Base-by-base conservation (phyloP, 1,140 invertebrate genomes). In the Spodoptera litura region DNA sequence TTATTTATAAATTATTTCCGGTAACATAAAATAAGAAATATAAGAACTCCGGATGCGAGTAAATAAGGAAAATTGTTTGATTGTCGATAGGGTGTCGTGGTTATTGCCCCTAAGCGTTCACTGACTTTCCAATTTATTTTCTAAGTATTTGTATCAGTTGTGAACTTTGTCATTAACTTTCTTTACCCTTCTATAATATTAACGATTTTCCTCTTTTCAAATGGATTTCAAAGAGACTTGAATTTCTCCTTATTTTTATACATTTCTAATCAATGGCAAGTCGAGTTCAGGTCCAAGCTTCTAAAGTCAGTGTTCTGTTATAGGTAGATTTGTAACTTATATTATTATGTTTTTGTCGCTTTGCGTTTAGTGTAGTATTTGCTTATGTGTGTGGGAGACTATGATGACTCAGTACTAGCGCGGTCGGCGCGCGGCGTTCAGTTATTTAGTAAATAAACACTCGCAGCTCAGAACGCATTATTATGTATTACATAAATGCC, bases 371-470 rank as follows among this genome's bases (percentile, higher is more conserved):
- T 25, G 62, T 11, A 66, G 15, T 58, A 55, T 66, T 78, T 15
- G 9, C 52, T 61, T 11, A 31, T 4, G 10, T 11, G 74, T 53
- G 61, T 76, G 74, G 74, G 59, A 61, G 61, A 53, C 51, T 66
- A 64, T 9, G 13, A 76, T 66, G 74, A 64, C 61, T 66, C 62
- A 77, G 27, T 56, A 55, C 68, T 77, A n/a, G 64, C 27, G 27
- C 35, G 62, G 25, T 62, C 71, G 9, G 56, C 52, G 62, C 61
- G 49, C 38, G 9, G 38, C 38, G 38, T 44, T 44, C 38, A 44
- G 38, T 56, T 77, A 62, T 77, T 77, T 77, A n/a, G 61, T 56
- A 77, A 77, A 66, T 66, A 66, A 66, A 66, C 62, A 66, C n/a
- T n/a, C 38, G 38, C 62, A 9, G 44, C 8, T 25, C 15, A 51